A percentile compares a stretch with the other conserved stretches of the same genome.
Conservation (phyloP, 1,140 invertebrate species). For the Tetramorium simillimum region DNA sequence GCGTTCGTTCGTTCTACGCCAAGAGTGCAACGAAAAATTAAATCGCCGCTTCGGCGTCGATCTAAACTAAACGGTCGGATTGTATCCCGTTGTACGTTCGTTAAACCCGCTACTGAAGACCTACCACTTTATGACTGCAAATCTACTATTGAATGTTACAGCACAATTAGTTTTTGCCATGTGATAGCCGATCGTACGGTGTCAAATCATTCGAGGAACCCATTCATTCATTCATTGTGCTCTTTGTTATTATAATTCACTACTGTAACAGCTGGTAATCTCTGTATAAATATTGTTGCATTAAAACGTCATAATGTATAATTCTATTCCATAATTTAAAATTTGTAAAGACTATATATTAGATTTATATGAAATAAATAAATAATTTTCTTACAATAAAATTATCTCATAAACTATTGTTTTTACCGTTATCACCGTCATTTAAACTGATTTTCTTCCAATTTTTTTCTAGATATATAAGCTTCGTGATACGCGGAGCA, state of each 20-base stretch:
- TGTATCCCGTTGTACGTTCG: background rate
- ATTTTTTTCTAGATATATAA: background rate
- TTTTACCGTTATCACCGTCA: background rate
- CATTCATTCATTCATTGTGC: background rate
- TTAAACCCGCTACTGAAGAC: background rate
- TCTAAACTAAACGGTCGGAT: background rate
- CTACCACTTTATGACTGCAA: background rate
- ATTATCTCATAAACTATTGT: background rate
- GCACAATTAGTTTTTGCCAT: background rate
- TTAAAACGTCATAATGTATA: background rate
- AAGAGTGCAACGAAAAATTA: background rate
- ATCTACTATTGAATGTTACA: background rate
- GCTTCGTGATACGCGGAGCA: background rate
- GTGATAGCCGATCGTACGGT: background rate
- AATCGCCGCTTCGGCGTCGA: background rate
- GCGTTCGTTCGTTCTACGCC: background rate
- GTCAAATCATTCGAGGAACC: background rate
- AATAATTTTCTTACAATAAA: background rate
- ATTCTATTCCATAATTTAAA: background rate
- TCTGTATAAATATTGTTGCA: background rate
- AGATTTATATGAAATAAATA: background rate
- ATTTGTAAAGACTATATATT: background rate
- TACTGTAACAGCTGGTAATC: background rate
- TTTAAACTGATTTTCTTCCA: background rate
- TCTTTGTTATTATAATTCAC: conserved; percentile 1